A percentile compares a stretch with the other conserved stretches of the same genome.
phyloP scores from a whole-genome alignment of 2,888 invertebrate genomes.

The Hybos culiciformis region DNA sequence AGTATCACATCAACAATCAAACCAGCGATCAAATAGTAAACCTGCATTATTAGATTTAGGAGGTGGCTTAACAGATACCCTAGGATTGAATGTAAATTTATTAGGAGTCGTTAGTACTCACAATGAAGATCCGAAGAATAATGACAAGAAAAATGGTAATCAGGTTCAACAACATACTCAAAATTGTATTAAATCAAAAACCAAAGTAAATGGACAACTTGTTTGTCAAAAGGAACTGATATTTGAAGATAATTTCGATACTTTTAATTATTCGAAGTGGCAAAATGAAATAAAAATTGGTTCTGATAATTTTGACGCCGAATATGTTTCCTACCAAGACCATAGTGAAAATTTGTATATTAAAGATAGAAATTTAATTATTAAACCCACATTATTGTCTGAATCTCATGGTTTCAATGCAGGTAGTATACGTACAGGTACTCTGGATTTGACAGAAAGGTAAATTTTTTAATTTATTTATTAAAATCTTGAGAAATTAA shows the following conservation, averaged over 20 bases:
- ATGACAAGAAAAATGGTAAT: neutral
- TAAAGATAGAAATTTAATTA: conserved; percentile 21
- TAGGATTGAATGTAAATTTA: too few relatives aligned
- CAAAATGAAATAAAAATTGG: conserved; percentile 44
- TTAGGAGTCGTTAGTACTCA: too few relatives aligned
- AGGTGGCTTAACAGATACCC: too few relatives aligned
- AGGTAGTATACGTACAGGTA: conserved; percentile 16
- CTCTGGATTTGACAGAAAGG: conserved; percentile 21
- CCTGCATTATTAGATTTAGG: too few relatives aligned
- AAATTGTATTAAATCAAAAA: neutral
- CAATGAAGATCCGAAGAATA: too few relatives aligned
- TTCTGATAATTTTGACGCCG: conserved; percentile 33
- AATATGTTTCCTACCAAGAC: conserved; percentile 36
- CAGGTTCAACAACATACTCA: neutral
- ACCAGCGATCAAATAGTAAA: too few relatives aligned
- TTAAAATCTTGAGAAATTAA: neutral
- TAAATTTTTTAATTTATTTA: conserved; percentile 15
- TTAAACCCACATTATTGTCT: conserved; percentile 24
- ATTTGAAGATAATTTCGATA: conserved; percentile 1
- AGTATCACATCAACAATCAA: too few relatives aligned
- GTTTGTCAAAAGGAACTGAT: neutral
- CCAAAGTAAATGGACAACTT: neutral
- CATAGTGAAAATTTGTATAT: conserved; percentile 23
- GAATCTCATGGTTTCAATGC: conserved; percentile 14
- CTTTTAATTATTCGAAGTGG: conserved; percentile 39